Evolutionary conservation across 2,888 invertebrate genomes (phyloP), one percentile per base, ranked within the genome.

Genomic region (Andrena praecox): DNA sequence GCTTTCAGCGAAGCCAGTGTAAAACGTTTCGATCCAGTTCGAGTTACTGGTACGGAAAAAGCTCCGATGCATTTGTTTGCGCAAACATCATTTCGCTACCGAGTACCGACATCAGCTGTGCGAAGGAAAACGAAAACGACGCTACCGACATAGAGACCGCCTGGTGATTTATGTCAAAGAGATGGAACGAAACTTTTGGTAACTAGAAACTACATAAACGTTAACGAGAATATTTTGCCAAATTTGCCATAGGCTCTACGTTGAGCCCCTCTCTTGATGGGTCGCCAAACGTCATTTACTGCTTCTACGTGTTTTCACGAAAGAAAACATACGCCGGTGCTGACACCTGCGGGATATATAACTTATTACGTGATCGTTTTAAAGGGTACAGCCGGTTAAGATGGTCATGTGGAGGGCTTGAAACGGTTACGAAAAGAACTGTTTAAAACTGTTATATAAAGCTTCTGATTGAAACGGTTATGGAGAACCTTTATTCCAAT

Each of bases 321-420:
- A 78, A 20, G 73, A 74, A 73, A 81, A 81, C 74, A 81, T 3
- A 29, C n/a, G 60, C 24, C 8, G 24, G 64, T 79, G 64, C 66
- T 74, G 81, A 33, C 81, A 81, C 74, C 80, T 80, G 12, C n/a
- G 10, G 72, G 27, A n/a, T 35, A n/a, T n/a, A n/a, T 5, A 6
- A 16, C 2, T 8, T 56, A 56, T 50, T 31, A 33, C 7, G 8
- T 24, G 31, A 10, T 16, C 20, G 12, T 16, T 79, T 80, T 31
- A 31, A 72, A 72, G 5, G 42, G 42, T 42, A 42, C 42, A 42
- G 42, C 16, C 42, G 42, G 50, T 66, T 70, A 8, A 16, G 12
- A 50, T 16, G 16, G 12, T 50, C 12, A n/a, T 20, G 20, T 20
- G 20, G 20, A 20, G 20, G 20, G 20, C 20, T 20, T 20, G 20